Evolutionary conservation across 2,797 vertebrate species (phyloP), one percentile per base, ranked within the genome.

Genomic region (Gallinago solitaria): DNA sequence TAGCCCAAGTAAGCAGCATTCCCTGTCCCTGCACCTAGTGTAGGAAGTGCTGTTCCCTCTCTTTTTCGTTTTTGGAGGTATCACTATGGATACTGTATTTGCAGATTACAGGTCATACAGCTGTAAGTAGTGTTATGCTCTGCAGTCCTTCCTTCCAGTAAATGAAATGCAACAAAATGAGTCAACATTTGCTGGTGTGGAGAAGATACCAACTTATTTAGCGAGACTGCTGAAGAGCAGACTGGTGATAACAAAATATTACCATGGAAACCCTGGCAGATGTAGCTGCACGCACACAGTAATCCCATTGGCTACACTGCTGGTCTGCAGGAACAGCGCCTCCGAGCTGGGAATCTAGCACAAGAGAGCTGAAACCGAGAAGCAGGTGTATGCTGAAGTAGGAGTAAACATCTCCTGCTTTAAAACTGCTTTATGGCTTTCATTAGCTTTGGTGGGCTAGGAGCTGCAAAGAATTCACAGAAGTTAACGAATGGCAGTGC

Each of bases 1-100:
- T 82, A 50, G 28, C 10, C 13, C 67, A 10, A 48, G 17, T 35
- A 65, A 65, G 25, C 35, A 74, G 19, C n/a, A 41, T 30, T 65
- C 28, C 13, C 12, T 57, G 43, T 56, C 15, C 25, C 15, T 0
- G 0, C 15, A 32, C 6, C 43, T 71, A 18, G 13, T 24, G 13
- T 35, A 73, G 9, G 19, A 80, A 59, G 21, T 39, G 23, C 10
- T 63, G 12, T 57, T n/a, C 14, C 8, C 12, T 45, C 30, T 63
- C 18, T 32, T 59, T 77, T 50, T 53, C 1, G 0, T n/a, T 48
- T 84, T 60, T 68, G 53, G 28, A 79, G 11, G 24, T 60, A 47
- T 25, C n/a, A 35, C 12, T 61, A 25, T 10, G 32, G 45, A 24
- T 45, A 61, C 8, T 18, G 16, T 19, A 35, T 48, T 20, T 68